Base-by-base conservation (phyloP, 2,797 vertebrate genomes). In the Spatula clypeata region DNA sequence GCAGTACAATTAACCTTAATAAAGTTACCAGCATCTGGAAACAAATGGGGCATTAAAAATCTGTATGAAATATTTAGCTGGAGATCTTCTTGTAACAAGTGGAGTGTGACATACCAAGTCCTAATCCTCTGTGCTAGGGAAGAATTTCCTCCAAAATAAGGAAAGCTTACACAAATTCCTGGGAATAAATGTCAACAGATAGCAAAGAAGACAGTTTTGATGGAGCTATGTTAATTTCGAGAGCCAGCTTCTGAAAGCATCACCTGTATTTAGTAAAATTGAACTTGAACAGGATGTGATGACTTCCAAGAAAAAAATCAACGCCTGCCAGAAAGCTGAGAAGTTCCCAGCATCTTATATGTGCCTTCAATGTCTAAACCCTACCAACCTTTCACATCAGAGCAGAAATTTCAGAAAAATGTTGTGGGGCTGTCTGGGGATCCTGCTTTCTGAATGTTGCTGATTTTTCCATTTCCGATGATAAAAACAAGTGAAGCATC, bases 1-100 rank as follows among this genome's bases (percentile, higher is more conserved):
- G 91, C 89, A 93, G 61, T 40, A 81, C 73, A 96, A 95, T 96
- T 96, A 96, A 97, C 95, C 93, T 95, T 96, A 95, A 96, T 95
- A 94, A 93, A 94, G 91, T 94, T 87, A 89, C 88, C 53, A 88
- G 92, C 94, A 95, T 92, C 94, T 96, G 93, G 92, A 94, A 97
- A 82, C 80, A 97, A 96, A 96, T 92, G 93, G 86, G 32, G 77
- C 94, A 94, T 96, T 94, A 79, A 95, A 95, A 92, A 89, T 67
- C 80, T 66, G 45, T 86, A 87, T 85, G 86, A 96, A 94, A 95
- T 92, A 97, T 92, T 95, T 85, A 85, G 49, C 77, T 80, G 79
- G 60, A 89, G 71, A 82, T 76, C 74, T 69, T 92, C 75, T 86
- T 15, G 2, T 18, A 77, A 36, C 13, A 47, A 90, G 53, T 38